These are phyloP conservation scores for Mycteria americana DNA, from an alignment of 2,797 vertebrate genomes.

Conservation along the genomic window DNA sequence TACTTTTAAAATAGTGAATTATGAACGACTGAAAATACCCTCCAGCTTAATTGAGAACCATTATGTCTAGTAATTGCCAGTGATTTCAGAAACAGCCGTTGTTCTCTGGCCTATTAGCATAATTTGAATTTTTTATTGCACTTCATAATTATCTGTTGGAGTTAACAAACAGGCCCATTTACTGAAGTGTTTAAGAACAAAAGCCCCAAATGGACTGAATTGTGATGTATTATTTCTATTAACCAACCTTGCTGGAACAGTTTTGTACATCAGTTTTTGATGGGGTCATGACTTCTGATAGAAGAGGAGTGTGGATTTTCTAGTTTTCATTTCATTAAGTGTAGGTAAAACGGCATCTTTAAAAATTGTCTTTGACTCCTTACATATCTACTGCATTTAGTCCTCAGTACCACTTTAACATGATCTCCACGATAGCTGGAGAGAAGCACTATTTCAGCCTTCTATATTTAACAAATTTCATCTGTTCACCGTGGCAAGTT, in stretches of 20 bases:
- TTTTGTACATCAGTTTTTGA: slow-evolving; percentile 4
- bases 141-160: slow-evolving; percentile 78
- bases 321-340: slow-evolving; percentile 11
- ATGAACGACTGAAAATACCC: slow-evolving; percentile 85
- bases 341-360: not conserved
- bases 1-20: slow-evolving; percentile 79
- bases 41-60: slow-evolving; percentile 96
- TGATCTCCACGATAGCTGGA: not conserved
- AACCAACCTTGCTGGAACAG: slow-evolving; percentile 26
- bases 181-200: slow-evolving; percentile 71
- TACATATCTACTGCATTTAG: not conserved
- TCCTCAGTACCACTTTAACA: not conserved
- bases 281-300: slow-evolving; percentile 10
- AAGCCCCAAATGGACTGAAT: slow-evolving; percentile 54
- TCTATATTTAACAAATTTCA: not conserved
- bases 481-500: accelerated
- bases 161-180: slow-evolving; percentile 77
- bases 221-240: slow-evolving; percentile 50
- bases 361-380: not conserved
- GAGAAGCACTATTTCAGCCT: not conserved
- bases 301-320: not conserved
- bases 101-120: slow-evolving; percentile 94
- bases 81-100: slow-evolving; percentile 92
- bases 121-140: slow-evolving; percentile 97
- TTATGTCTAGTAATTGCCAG: slow-evolving; percentile 97